Conservation (phyloP, 2,113 vertebrate species). For the Ochotona curzoniae region DNA sequence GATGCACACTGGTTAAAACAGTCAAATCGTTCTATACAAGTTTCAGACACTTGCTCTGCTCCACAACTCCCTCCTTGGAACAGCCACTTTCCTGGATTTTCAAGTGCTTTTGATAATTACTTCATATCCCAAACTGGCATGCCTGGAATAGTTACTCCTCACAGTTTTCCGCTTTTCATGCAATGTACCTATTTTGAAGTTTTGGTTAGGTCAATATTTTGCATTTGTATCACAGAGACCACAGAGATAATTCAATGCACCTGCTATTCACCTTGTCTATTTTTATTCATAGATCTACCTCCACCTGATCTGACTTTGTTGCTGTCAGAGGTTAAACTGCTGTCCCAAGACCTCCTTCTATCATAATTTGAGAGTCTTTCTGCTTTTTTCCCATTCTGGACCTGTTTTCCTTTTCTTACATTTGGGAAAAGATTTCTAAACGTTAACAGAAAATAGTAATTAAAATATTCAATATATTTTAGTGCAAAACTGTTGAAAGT, state of each 20-base stretch:
- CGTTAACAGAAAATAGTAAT: too few relatives aligned
- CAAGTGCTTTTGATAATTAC: background rate
- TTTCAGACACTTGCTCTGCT: accelerated
- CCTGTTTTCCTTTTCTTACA: background rate
- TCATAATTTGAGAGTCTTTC: background rate
- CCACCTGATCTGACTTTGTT: background rate
- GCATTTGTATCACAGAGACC: background rate
- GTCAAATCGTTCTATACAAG: background rate
- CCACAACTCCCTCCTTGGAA: background rate
- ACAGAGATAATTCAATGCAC: background rate
- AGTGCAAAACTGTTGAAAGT: too few relatives aligned
- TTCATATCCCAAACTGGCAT: background rate
- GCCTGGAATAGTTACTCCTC: background rate
- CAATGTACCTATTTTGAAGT: background rate
- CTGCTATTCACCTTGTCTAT: background rate
- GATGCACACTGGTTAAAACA: background rate
- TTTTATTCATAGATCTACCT: background rate
- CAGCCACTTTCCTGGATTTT: background rate
- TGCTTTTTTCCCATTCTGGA: background rate
- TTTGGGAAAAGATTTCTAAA: background rate
- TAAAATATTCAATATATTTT: background rate
- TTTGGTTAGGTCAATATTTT: background rate
- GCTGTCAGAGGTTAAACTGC: background rate
- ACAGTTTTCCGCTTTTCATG: background rate
- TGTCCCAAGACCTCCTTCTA: background rate